A percentile compares a stretch with the other conserved stretches of the same genome.
phyloP scores from a whole-genome alignment of 2,113 vertebrate genomes.

The Gasterosteus aculeatus region DNA sequence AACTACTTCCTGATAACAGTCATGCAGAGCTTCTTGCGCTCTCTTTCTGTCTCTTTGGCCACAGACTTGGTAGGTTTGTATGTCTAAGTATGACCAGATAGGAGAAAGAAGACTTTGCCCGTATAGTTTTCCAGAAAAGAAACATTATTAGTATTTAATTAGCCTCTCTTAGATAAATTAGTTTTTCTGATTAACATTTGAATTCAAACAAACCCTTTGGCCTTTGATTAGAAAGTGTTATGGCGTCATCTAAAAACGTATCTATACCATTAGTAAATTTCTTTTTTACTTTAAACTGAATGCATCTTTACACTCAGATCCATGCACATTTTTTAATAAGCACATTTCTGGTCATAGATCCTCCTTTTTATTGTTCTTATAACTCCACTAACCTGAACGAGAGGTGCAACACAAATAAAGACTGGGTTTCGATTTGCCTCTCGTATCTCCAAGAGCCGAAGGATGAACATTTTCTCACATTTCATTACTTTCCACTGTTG shows the following conservation, averaged over 20 bases:
- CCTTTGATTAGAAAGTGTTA: neutral
- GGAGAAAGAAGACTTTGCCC: neutral
- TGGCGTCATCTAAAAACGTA: neutral
- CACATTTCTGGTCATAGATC: neutral
- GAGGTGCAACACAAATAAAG: neutral
- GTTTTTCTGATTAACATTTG: no score
- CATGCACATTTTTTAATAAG: neutral
- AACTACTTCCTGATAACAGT: slow-evolving; percentile 68
- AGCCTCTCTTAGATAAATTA: neutral
- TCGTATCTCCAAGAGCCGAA: neutral
- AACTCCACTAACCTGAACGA: neutral
- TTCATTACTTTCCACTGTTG: neutral
- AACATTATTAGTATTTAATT: neutral
- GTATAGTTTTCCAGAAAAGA: neutral
- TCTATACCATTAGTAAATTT: neutral
- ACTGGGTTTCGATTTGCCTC: neutral
- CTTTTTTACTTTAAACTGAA: neutral
- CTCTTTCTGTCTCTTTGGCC: slow-evolving; percentile 7
- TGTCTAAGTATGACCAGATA: neutral
- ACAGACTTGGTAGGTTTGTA: neutral
- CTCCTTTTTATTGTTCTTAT: neutral
- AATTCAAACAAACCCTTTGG: neutral
- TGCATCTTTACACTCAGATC: neutral
- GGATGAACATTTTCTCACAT: neutral
- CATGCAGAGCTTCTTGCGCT: slow-evolving; percentile 3